phyloP scores from a whole-genome alignment of 2,888 invertebrate species.

The Volucella bombylans region DNA sequence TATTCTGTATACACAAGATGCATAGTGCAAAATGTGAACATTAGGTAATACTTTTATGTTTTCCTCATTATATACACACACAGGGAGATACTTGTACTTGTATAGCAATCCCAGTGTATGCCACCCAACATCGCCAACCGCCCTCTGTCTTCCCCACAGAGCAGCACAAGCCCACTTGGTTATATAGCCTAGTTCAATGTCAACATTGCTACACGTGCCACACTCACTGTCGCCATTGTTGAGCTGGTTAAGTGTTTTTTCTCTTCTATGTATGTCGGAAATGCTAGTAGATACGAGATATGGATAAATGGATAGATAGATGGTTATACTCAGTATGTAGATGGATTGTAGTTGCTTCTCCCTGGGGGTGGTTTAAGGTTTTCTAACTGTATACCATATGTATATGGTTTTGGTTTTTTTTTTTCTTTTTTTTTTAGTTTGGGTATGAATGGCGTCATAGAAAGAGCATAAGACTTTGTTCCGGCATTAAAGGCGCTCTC shows the following conservation, averaged over 20 bases:
- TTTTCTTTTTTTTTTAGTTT: neutral
- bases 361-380: slow-evolving; percentile 36
- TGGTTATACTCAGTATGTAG: slow-evolving; percentile 21
- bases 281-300: neutral
- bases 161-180: slow-evolving; percentile 51
- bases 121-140: slow-evolving; percentile 50
- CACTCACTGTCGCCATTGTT: slow-evolving; percentile 73
- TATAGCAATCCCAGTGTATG: neutral
- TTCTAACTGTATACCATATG: no score
- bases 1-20: slow-evolving; percentile 8
- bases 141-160: neutral
- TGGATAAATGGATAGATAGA: slow-evolving; percentile 15
- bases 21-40: slow-evolving; percentile 33
- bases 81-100: neutral
- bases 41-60: slow-evolving; percentile 70
- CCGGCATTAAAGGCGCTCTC: slow-evolving; percentile 45
- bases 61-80: slow-evolving; percentile 33
- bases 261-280: slow-evolving; percentile 33
- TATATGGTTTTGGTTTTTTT: no score
- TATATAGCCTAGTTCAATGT: slow-evolving; percentile 73
- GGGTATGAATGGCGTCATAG: slow-evolving; percentile 58
- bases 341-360: slow-evolving; percentile 31
- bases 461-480: slow-evolving; percentile 52
- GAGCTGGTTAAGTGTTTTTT: slow-evolving; percentile 70
- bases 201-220: slow-evolving; percentile 73